phyloP scores from a whole-genome alignment of 1,140 invertebrate genomes.

The Nephila pilipes region DNA sequence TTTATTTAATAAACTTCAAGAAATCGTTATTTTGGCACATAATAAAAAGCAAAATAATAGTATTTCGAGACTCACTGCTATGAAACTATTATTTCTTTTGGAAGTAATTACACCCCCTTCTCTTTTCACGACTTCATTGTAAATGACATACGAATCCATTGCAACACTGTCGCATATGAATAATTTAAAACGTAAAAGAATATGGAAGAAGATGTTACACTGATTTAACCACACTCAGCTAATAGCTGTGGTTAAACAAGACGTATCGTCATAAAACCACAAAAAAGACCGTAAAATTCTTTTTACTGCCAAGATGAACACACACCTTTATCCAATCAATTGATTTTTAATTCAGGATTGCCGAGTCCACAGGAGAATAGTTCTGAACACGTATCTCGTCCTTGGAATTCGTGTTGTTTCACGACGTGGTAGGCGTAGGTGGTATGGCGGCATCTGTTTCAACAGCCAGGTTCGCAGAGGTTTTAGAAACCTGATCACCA shows the following conservation, averaged over 20 bases:
- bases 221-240: background rate
- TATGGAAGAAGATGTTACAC: background rate
- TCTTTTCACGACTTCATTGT: too few species aligned
- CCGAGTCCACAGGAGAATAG: background rate
- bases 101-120: too few species aligned
- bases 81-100: too few species aligned
- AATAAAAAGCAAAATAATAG: too few species aligned
- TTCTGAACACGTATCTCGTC: background rate
- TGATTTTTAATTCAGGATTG: background rate
- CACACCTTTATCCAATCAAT: background rate
- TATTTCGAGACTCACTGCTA: too few species aligned
- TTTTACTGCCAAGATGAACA: slow-evolving; percentile 22
- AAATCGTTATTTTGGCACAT: too few species aligned
- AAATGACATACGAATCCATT: too few species aligned
- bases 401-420: background rate
- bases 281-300: background rate
- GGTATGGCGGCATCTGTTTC: background rate
- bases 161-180: too few species aligned
- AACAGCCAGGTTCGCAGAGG: background rate
- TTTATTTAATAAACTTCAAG: too few species aligned
- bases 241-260: background rate
- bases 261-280: background rate
- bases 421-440: background rate
- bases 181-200: background rate
- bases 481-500: background rate